Percentiles rank a stretch among this genome's conserved stretches.
phyloP scores from a whole-genome alignment of 2,113 vertebrate genomes.

The Larimichthys crocea region DNA sequence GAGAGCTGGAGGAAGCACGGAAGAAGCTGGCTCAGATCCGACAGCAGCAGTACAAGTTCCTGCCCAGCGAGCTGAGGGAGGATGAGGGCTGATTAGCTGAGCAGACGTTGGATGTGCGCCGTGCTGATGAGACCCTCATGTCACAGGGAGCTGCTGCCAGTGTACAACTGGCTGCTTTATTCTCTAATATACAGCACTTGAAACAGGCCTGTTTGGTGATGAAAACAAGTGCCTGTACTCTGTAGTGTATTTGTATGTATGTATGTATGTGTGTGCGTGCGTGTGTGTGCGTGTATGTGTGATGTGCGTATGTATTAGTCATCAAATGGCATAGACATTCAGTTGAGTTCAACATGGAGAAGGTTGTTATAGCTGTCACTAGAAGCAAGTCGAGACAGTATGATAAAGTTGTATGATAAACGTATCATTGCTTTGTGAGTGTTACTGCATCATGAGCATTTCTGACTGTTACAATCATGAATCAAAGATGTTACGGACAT shows the following conservation, averaged over 20 bases:
- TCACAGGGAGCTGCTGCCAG: constrained; percentile 37
- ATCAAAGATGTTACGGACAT: constrained; percentile 49
- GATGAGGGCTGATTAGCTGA: constrained; percentile 86
- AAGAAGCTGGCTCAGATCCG: constrained; percentile 98
- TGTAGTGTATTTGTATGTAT: constrained; percentile 62
- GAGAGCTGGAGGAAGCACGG: constrained; percentile 96
- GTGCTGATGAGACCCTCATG: constrained; percentile 44
- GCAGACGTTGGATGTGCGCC: background rate
- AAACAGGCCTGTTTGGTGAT: constrained; percentile 76
- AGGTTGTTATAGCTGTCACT: constrained; percentile 45
- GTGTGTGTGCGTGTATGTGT: constrained; percentile 10
- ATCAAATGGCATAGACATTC: constrained; percentile 57
- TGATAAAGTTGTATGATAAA: constrained; percentile 51
- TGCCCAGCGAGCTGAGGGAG: constrained; percentile 95
- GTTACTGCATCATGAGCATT: constrained; percentile 64
- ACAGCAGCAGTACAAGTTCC: constrained; percentile 99
- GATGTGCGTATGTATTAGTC: constrained; percentile 51
- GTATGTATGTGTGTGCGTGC: constrained; percentile 47
- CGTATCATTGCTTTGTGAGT: constrained; percentile 59
- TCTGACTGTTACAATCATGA: constrained; percentile 69
- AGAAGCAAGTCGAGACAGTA: constrained; percentile 49
- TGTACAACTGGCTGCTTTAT: constrained; percentile 58
- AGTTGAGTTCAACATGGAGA: constrained; percentile 46
- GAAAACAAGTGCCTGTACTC: constrained; percentile 77
- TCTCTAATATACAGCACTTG: constrained; percentile 76